Percentiles rank a stretch among this genome's conserved stretches.
Conservation (phyloP, 2,113 vertebrate species). For the Dasypus novemcinctus region DNA sequence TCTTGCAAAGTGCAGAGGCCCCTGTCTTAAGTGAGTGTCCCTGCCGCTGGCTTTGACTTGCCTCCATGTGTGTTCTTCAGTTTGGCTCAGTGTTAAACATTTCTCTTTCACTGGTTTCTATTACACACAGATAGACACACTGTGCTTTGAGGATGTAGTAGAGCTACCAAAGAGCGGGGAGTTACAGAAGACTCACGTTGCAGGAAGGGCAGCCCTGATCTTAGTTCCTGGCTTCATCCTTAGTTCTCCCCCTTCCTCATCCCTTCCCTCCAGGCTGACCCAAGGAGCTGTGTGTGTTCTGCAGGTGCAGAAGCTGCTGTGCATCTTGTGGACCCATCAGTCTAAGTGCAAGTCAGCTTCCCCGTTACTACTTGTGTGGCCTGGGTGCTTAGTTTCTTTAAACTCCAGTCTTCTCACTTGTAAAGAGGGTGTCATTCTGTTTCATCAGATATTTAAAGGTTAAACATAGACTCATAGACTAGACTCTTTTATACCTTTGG, state of each 20-base stretch:
- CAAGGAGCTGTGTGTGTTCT: not conserved
- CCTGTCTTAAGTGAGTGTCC: not conserved
- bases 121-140: not conserved
- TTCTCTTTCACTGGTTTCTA: not conserved
- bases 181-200: not conserved
- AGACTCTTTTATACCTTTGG: too few relatives aligned
- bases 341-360: not conserved
- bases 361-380: not conserved
- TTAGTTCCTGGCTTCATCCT: not conserved
- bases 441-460: not conserved
- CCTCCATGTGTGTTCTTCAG: not conserved
- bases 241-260: not conserved
- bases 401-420: not conserved
- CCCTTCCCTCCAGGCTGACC: not conserved
- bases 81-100: not conserved
- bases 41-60: not conserved
- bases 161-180: not conserved
- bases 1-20: not conserved
- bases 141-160: not conserved
- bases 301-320: not conserved
- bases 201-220: not conserved
- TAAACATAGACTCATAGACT: too few relatives aligned
- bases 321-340: not conserved
- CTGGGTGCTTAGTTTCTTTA: not conserved
- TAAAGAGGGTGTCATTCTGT: not conserved